Evolutionary conservation across 1,140 invertebrate species (phyloP).

Genomic region (Latrodectus geometricus): DNA sequence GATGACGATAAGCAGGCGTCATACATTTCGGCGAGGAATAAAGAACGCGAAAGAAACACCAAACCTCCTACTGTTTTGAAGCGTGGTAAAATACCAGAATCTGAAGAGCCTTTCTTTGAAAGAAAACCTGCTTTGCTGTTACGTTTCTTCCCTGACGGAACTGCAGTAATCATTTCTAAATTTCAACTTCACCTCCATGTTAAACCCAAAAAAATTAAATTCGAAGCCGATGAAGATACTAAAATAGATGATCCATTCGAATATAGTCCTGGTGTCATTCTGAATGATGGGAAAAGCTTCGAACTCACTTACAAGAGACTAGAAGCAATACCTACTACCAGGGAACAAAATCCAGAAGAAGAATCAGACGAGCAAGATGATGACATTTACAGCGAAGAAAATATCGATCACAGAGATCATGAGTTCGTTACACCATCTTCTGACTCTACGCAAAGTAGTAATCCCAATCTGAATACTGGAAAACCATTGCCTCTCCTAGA

Average conservation of each 20-base stretch:
- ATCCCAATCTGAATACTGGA: background rate
- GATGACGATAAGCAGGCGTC: background rate
- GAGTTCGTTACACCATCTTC: slow-evolving; percentile 26
- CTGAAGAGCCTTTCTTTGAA: slow-evolving; percentile 41
- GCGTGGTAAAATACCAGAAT: slow-evolving; percentile 9
- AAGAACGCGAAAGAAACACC: slow-evolving; percentile 54
- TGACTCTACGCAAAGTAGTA: background rate
- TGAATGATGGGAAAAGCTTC: slow-evolving; percentile 42
- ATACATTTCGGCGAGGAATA: background rate
- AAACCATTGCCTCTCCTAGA: slow-evolving; percentile 21
- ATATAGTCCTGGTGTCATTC: slow-evolving; percentile 16
- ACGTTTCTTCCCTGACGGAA: slow-evolving; percentile 57
- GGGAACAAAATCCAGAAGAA: slow-evolving; percentile 40
- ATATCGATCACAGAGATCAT: slow-evolving; percentile 34
- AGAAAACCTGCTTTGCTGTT: slow-evolving; percentile 45
- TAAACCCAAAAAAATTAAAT: slow-evolving; percentile 50
- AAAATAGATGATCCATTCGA: background rate
- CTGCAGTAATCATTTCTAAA: slow-evolving; percentile 49
- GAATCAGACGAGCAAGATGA: background rate
- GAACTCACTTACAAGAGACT: slow-evolving; percentile 48
- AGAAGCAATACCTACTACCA: slow-evolving; percentile 18
- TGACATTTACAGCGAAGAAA: slow-evolving; percentile 1
- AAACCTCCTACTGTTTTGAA: slow-evolving; percentile 38
- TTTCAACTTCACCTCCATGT: slow-evolving; percentile 57
- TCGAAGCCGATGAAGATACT: slow-evolving; percentile 24